These are phyloP conservation scores for Coecobrya sp. DNA, from an alignment of 2,888 invertebrate genomes.

Conservation along the genomic window DNA sequence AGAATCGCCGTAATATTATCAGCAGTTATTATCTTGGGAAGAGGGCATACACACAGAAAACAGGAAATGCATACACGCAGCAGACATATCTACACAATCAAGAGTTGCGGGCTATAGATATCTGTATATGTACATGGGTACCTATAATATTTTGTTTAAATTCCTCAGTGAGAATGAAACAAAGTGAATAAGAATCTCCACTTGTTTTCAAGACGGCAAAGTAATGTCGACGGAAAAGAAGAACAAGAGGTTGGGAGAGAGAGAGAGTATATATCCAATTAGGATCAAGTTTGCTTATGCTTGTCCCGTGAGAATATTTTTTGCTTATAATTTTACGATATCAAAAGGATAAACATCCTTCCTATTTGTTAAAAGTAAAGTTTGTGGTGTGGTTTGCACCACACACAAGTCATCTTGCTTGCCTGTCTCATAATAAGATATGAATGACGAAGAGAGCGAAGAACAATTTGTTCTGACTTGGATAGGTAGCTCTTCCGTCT, in stretches of 20 bases:
- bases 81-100: conserved; percentile 28
- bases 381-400: not conserved
- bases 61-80: conserved; percentile 58
- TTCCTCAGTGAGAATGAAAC: not conserved
- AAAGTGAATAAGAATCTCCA: conserved; percentile 22
- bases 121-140: not conserved
- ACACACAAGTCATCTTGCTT: no score
- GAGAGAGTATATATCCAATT: conserved; percentile 47
- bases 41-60: not conserved
- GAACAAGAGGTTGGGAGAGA: no score
- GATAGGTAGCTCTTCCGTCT: not conserved
- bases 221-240: not conserved
- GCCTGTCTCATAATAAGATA: not conserved
- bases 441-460: not conserved
- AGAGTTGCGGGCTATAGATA: not conserved
- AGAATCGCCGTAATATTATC: conserved; percentile 50
- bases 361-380: not conserved
- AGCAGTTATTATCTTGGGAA: conserved; percentile 33
- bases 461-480: not conserved
- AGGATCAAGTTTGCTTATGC: conserved; percentile 26
- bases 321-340: conserved; percentile 32
- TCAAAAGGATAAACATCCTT: conserved; percentile 39
- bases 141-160: conserved; percentile 15
- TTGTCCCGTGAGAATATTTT: conserved; percentile 41
- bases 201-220: not conserved